phyloP scores from a whole-genome alignment of 2,888 invertebrate genomes.

The Hemithea aestivaria region DNA sequence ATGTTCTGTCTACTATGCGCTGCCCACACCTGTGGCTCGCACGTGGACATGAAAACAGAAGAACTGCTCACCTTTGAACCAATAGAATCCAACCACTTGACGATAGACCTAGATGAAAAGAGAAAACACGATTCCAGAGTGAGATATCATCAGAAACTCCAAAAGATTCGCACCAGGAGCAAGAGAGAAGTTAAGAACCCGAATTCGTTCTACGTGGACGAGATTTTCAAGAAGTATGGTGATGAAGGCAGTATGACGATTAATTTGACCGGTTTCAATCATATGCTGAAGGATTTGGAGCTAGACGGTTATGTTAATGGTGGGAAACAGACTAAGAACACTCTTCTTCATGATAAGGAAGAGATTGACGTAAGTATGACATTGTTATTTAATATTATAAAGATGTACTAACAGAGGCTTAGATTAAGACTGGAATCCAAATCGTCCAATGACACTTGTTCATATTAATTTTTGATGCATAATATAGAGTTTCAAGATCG shows the following conservation, averaged over 20 bases:
- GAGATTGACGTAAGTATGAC: too few species aligned
- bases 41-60: slow-evolving; percentile 68
- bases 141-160: slow-evolving; percentile 52
- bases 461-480: too few species aligned
- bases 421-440: too few species aligned
- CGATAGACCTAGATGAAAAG: slow-evolving; percentile 43
- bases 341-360: slow-evolving; percentile 39
- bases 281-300: slow-evolving; percentile 79
- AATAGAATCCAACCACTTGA: slow-evolving; percentile 35
- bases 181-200: slow-evolving; percentile 50
- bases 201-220: slow-evolving; percentile 80
- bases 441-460: too few species aligned
- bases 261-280: slow-evolving; percentile 65
- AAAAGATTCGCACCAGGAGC: slow-evolving; percentile 42
- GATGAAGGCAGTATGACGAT: slow-evolving; percentile 80
- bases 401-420: too few species aligned
- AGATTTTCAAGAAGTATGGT: slow-evolving; percentile 82
- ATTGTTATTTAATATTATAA: too few species aligned
- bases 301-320: slow-evolving; percentile 74
- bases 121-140: slow-evolving; percentile 36
- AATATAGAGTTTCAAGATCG: too few species aligned
- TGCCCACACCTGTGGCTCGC: slow-evolving; percentile 88
- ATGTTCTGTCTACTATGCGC: slow-evolving; percentile 90
- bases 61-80: slow-evolving; percentile 43
- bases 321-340: slow-evolving; percentile 47